Evolutionary conservation across 2,888 invertebrate genomes (phyloP), one percentile per base, ranked within the genome.

Genomic region (Ethmia dodecea): DNA sequence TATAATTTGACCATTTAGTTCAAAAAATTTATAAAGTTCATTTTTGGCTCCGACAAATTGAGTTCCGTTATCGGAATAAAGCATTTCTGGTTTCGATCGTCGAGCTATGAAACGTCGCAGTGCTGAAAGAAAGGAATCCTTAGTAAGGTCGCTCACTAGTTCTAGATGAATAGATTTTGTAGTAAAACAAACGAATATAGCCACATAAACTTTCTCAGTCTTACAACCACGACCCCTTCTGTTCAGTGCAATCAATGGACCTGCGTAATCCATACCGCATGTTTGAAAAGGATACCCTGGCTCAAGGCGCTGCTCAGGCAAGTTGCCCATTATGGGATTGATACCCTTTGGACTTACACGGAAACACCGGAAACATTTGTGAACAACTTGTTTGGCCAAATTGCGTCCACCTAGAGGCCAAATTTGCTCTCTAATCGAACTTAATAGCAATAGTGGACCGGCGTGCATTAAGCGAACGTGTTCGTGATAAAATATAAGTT

Each of bases 121-220:
- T 13, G 37, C 28, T 15, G 38, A 15, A 26, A 41, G 29, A 38
- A 40, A 43, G 9, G 32, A 36, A 12, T 37, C 18, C 4, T 38
- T 40, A 14, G 34, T 43, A 10, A 42, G 25, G 11, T 44, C 41
- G 14, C 38, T 38, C 5, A 38, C 39, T 4, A 37, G 10, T 29
- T 44, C 44, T 15, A 42, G 27, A 13, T 42, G 42, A 3, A 43
- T 10, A 2, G 35, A 32, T 28, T 35, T 39, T n/a, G 44, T 44
- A 10, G 22, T 28, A 13, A 38, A 28, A 27, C 40, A 43, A 8
- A 46, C 31, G 18, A 44, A 41, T 16, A 46, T 10, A 3, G 22
- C 8, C 9, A 31, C 13, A 22, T 31, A 31, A 12, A 9, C 31
- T 5, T 29, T 25, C 13, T 8, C 13, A 9, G 15, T 32, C 10